Evolutionary conservation across 2,888 invertebrate genomes (phyloP).

Genomic region (Eilema depressum): DNA sequence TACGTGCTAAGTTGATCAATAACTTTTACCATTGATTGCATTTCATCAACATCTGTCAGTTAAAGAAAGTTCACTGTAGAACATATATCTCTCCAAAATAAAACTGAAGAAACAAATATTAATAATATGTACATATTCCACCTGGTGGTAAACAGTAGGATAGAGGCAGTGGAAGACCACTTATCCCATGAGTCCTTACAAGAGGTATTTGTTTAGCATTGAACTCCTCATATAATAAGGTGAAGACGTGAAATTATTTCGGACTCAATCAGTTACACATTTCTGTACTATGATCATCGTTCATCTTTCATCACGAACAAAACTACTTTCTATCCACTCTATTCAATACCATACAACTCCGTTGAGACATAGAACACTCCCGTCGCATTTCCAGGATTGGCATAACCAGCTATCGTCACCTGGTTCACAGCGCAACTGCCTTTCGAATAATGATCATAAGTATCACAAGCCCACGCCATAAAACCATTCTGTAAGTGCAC

Average conservation of each 20-base stretch:
- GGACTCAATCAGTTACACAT: too few relatives aligned
- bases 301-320: background rate
- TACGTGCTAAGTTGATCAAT: too few relatives aligned
- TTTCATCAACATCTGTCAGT: background rate
- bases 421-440: conserved; percentile 73
- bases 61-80: background rate
- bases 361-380: conserved; percentile 80
- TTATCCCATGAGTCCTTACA: too few relatives aligned
- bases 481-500: conserved; percentile 70
- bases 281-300: too few relatives aligned
- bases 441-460: conserved; percentile 67
- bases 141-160: too few relatives aligned
- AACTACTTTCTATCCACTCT: background rate
- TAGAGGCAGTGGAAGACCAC: too few relatives aligned
- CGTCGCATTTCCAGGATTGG: conserved; percentile 78
- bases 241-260: too few relatives aligned
- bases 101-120: too few relatives aligned
- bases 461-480: conserved; percentile 74
- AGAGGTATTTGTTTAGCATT: too few relatives aligned
- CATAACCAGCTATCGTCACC: conserved; percentile 77
- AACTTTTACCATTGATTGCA: too few relatives aligned
- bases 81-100: background rate
- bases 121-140: too few relatives aligned
- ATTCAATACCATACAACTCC: conserved; percentile 65
- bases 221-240: too few relatives aligned